Conservation (phyloP, 2,888 invertebrate species). For the Ectemnius continuus region DNA sequence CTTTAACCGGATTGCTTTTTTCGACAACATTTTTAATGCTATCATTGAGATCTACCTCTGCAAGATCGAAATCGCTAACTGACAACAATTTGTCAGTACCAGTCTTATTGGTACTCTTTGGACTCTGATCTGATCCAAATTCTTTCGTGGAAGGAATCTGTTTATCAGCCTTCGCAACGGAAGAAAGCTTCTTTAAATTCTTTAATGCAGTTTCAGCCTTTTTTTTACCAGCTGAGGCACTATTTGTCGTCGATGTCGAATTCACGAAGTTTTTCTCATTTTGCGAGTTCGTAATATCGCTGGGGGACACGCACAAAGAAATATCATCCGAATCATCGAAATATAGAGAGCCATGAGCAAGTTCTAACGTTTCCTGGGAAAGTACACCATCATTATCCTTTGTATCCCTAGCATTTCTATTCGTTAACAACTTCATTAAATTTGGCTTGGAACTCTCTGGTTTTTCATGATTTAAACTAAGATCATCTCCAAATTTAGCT, state of each 20-base stretch:
- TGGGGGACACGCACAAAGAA: constrained; percentile 18
- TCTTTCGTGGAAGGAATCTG: neutral
- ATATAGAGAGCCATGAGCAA: constrained; percentile 6
- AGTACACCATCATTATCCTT: neutral
- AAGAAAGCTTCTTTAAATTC: constrained; percentile 18
- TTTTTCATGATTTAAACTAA: neutral
- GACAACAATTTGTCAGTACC: neutral
- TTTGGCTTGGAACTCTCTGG: neutral
- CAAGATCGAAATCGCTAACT: neutral
- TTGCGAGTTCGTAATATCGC: constrained; percentile 24
- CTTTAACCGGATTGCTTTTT: neutral
- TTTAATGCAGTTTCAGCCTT: constrained; percentile 8
- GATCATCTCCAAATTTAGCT: constrained; percentile 7
- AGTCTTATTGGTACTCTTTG: neutral
- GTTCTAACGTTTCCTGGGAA: neutral
- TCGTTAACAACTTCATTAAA: neutral
- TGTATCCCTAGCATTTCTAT: neutral
- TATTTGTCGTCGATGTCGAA: neutral
- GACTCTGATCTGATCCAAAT: neutral
- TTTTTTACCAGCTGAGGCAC: neutral
- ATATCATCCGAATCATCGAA: constrained; percentile 16
- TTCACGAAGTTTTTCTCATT: constrained; percentile 16
- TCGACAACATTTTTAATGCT: neutral
- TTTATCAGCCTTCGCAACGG: neutral
- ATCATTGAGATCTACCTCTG: neutral